Base-by-base conservation (phyloP, 2,113 vertebrate genomes). In the Ophiodon elongatus region DNA sequence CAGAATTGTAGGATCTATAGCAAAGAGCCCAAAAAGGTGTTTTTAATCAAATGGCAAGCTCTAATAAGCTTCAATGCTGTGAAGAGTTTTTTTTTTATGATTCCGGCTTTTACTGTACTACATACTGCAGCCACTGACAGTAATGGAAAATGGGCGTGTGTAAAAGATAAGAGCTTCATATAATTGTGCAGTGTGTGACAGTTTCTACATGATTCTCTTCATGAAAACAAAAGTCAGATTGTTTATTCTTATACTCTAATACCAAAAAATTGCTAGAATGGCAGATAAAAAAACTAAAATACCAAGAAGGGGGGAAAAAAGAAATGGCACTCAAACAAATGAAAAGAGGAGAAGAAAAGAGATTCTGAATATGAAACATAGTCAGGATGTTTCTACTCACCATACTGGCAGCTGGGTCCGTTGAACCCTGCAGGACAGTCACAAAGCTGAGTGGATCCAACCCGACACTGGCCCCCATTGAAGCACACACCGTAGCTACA, bases 341-440 rank as follows among this genome's bases (percentile, higher is more conserved):
- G 0, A 39, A 73, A 50, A 66, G 50, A 17, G 41, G n/a, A 70
- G 64, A 63, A 54, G 31, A 72, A 29, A 29, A 66, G 50, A 19
- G 43, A 33, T 21, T 37, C 4, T 74, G 17, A 66, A n/a, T 1
- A 41, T 70, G 19, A 50, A 39, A 54, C 23, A 65, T 2, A 4
- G 41, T 19, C 33, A 19, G 25, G n/a, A 68, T 41, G 73, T 65
- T 69, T 80, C 17, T 66, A 92, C 96, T 96, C 86, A 97, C 97
- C 95, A 0, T 96, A 95, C 92, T 97, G 96, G 70, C 97, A 97
- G 93, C 91, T 96, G 66, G 97, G 93, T 0, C 97, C 96, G 3
- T 91, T 96, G 91, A 97, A 98, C 1, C 96, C 96, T 0, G 87
- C 41, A 31, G 96, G 91, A 85, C 97, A 98, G 50, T 75, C 94